Percentiles rank a stretch among this genome's conserved stretches.
phyloP scores from a whole-genome alignment of 2,797 vertebrate genomes.

The Calcarius lapponicus region DNA sequence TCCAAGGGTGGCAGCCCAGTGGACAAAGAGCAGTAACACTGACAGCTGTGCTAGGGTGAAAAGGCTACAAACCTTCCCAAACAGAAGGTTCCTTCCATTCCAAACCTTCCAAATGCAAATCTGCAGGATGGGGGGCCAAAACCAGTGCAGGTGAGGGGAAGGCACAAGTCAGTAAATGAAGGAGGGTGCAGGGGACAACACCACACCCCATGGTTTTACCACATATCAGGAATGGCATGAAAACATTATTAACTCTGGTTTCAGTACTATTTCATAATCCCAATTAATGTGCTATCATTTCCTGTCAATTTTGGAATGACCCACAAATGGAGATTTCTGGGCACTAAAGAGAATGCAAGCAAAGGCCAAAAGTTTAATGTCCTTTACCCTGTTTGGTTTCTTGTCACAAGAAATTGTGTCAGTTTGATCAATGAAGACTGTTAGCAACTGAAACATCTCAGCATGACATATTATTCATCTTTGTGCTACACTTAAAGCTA shows the following conservation, averaged over 20 bases:
- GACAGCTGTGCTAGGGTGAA: not conserved
- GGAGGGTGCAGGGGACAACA: fast-evolving
- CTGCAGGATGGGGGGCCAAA: not conserved
- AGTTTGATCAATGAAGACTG: not conserved
- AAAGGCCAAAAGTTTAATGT: not conserved
- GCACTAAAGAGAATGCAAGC: not conserved
- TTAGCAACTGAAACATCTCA: not conserved
- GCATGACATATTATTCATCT: not conserved
- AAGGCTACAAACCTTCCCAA: not conserved
- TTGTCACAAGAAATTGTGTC: not conserved
- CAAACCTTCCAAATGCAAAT: not conserved
- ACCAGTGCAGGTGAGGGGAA: not conserved
- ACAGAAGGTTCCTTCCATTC: not conserved
- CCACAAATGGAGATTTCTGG: not conserved
- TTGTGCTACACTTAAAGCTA: not conserved
- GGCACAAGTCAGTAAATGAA: not conserved
- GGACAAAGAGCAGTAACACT: not conserved
- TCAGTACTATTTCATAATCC: not conserved
- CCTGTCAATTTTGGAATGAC: not conserved
- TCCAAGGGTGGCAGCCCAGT: not conserved
- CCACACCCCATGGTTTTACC: not conserved
- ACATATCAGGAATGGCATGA: not conserved
- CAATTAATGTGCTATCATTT: not conserved
- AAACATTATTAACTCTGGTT: not conserved
- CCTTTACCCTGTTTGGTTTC: not conserved